A percentile compares a stretch with the other conserved stretches of the same genome.
These are phyloP conservation scores for Archivesica marissinica DNA, from an alignment of 1,140 invertebrate genomes.

Conservation along the genomic window DNA sequence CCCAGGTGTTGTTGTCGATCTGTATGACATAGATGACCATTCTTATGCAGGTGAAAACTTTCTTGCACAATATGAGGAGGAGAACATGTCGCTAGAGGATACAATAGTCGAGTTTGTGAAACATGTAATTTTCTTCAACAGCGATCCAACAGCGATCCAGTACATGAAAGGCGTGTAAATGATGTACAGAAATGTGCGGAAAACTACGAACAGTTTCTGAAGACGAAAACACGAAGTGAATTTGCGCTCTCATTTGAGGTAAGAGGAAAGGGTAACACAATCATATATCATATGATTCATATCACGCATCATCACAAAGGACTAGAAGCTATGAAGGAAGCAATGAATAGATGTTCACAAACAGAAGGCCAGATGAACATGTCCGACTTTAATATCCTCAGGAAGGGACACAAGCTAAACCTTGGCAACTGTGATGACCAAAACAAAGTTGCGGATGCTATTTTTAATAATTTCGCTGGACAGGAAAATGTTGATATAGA, in stretches of 20 bases:
- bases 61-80: background rate
- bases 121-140: background rate
- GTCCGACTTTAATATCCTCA: background rate
- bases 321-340: slow-evolving; percentile 28
- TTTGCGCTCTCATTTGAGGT: slow-evolving; percentile 1
- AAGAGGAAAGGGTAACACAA: background rate
- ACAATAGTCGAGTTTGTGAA: background rate
- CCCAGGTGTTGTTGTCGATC: background rate
- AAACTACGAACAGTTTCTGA: background rate
- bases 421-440: slow-evolving; percentile 2
- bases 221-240: background rate
- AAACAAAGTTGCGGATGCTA: background rate
- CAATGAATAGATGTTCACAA: slow-evolving; percentile 1
- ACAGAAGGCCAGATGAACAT: slow-evolving; percentile 11
- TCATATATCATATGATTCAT: slow-evolving; percentile 24
- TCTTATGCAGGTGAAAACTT: background rate
- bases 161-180: background rate
- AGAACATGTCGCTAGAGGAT: background rate
- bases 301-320: background rate
- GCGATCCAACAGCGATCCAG: background rate
- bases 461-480: slow-evolving; percentile 1
- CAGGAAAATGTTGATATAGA: background rate
- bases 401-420: slow-evolving; percentile 1
- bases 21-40: background rate
- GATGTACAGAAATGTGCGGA: background rate